phyloP scores from a whole-genome alignment of 2,113 vertebrate species.

The Centrocercus urophasianus region DNA sequence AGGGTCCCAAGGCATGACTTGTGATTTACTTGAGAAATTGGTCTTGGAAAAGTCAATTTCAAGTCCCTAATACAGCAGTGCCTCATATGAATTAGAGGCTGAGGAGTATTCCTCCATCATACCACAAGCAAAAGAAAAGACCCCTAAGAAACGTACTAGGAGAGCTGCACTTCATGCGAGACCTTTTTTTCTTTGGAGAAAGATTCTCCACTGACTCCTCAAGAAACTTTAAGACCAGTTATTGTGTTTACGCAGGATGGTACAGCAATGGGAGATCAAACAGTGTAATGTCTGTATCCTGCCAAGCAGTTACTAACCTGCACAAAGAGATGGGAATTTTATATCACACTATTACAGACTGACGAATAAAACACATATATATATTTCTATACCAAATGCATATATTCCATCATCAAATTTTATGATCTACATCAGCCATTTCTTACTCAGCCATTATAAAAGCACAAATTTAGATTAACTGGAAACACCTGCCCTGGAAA shows the following conservation, averaged over 20 bases:
- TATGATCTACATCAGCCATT: neutral
- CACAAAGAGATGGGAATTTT: neutral
- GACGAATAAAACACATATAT: neutral
- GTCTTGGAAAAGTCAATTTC: neutral
- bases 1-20: neutral
- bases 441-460: neutral
- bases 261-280: neutral
- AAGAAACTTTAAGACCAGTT: neutral
- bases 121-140: neutral
- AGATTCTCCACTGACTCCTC: neutral
- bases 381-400: neutral
- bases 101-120: neutral
- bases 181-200: neutral
- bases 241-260: neutral
- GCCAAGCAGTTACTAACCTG: neutral
- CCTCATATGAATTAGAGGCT: neutral
- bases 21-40: neutral
- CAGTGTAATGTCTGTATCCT: neutral
- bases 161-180: neutral
- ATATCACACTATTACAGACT: neutral
- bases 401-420: neutral
- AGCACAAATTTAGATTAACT: neutral
- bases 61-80: neutral
- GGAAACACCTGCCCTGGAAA: constrained; percentile 39
- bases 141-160: neutral